phyloP scores from a whole-genome alignment of 2,797 vertebrate species.

The Todus mexicanus region DNA sequence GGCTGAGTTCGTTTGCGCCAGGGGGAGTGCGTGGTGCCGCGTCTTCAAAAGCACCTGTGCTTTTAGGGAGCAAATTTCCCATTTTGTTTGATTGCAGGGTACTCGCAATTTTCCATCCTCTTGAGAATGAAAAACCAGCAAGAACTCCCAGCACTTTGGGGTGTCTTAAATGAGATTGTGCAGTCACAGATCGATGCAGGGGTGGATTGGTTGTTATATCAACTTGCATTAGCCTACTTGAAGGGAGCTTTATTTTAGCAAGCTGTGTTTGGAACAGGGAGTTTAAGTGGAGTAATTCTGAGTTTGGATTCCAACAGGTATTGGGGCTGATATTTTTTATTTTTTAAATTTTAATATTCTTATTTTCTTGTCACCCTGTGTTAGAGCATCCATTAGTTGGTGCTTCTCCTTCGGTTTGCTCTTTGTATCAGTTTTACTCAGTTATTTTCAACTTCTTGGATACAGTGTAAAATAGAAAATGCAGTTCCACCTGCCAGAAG shows the following conservation, averaged over 20 bases:
- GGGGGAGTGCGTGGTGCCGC: not conserved
- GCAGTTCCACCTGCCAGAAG: not conserved
- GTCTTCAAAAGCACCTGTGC: not conserved
- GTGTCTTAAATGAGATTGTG: not conserved
- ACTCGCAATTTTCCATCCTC: not conserved
- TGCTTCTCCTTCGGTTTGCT: not conserved
- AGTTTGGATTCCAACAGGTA: not conserved
- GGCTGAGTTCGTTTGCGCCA: not conserved
- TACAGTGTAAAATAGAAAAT: not conserved
- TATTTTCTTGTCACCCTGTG: not conserved
- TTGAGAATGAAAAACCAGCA: not conserved
- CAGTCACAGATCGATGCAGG: not conserved
- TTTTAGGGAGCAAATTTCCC: not conserved
- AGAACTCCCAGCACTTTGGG: not conserved
- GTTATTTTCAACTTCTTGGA: not conserved
- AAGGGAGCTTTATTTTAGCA: slow-evolving; percentile 8
- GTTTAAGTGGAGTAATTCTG: not conserved
- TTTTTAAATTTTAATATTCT: not conserved
- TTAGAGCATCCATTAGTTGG: not conserved
- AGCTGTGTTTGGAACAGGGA: not conserved
- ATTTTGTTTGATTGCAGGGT: not conserved
- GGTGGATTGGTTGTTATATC: not conserved
- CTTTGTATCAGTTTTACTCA: not conserved
- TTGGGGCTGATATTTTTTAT: not conserved
- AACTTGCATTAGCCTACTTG: not conserved